Evolutionary conservation across 2,888 invertebrate species (phyloP), one percentile per base, ranked within the genome.

Genomic region (Nudaria mundana): DNA sequence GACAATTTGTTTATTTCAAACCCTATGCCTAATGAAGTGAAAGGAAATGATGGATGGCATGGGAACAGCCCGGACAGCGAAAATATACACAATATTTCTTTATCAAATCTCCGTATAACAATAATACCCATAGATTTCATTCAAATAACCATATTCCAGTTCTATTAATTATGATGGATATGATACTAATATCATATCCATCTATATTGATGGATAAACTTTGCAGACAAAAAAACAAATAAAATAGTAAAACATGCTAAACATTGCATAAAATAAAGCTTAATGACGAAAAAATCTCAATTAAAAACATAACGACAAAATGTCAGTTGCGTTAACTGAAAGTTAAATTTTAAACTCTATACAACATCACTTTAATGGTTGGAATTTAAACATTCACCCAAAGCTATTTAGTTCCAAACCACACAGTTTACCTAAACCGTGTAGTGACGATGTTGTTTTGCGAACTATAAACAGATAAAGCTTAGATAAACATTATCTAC

Each of bases 1-100:
- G 63, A 71, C 74, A 76, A 69, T 76, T 67, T 70, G 72, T 66
- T 71, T 71, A 75, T 72, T 71, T 70, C 66, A 70, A 69, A 71
- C 70, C 71, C 58, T 66, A 72, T 73, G 72, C 70, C 63, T 82
- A 85, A 85, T 86, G 86, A 86, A 80, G 79, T 84, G 85, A 79
- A 69, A 78, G 76, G 68, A 68, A 74, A 83, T 86, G 84, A 86
- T 84, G 71, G 78, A 86, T 85, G 83, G 69, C 63, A 64, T 52
- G 59, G 62, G 55, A 59, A 61, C 60, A 66, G 58, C 54, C 54
- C 58, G 53, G 62, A 64, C 65, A 58, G 54, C 64, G 64, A 57
- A 69, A 65, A 64, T 61, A 65, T 75, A 56, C 54, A 48, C 57
- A 64, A 65, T 59, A 65, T 72, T 65, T 67, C 60, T 66, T 66